Evolutionary conservation across 2,113 vertebrate species (phyloP), one percentile per base, ranked within the genome.

Genomic region (Urocitellus parryii): DNA sequence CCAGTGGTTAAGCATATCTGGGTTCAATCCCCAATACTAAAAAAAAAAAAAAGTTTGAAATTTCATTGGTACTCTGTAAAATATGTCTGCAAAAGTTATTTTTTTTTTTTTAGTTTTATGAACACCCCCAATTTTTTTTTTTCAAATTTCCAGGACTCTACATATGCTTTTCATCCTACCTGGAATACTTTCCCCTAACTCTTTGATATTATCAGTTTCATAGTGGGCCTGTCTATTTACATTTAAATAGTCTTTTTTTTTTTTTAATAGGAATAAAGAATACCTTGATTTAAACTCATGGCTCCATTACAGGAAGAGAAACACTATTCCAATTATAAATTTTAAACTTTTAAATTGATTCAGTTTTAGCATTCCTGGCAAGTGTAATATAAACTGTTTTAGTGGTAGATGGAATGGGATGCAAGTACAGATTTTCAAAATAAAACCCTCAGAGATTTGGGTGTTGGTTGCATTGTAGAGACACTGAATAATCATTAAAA

Each of bases 51-150:
- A 96, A 96, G 4, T 1, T 77, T 77, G 17, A 2, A 63, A 2
- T 94, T 95, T 90, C 73, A 8, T 67, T 18, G 97, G 67, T 91
- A 91, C 87, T 97, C 37, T 96, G 39, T 32, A 82, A 92, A 72
- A 8, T 73, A 87, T 65, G 84, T 82, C 24, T 48, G 32, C 25
- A 39, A 42, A 29, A 88, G 34, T 94, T 96, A 42, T 61, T 56
- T 39, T 39, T 67, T 63, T 61, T 56, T 25, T 81, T 82, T 61
- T 56, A 56, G 32, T 82, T 39, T 39, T 67, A 42, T 48, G 42
- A 48, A 84, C 29, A 63, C 16, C 29, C 29, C 61, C 27, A 24
- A 24, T 17, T 32, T 68, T 84, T 32, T 68, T 84, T 56, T 61
- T 61, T 61, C 58, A 8, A 70, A 53, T 53, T 27, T 51, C 32